Percentiles rank a stretch among this genome's conserved stretches.
phyloP scores from a whole-genome alignment of 1,140 invertebrate species.

The Danaus melanippus region DNA sequence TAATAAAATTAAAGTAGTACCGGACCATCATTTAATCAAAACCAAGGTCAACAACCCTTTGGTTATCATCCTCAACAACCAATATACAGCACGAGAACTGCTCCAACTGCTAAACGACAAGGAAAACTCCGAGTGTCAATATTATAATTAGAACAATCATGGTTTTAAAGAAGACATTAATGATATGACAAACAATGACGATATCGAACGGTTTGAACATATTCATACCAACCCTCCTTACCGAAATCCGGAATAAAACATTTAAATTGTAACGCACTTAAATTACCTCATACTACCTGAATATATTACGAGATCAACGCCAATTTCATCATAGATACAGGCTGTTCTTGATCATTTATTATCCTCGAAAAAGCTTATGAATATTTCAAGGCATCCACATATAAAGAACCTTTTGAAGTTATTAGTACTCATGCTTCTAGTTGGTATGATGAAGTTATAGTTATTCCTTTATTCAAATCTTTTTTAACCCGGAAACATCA shows the following conservation, averaged over 20 bases:
- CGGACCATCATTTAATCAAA: slow-evolving; percentile 7
- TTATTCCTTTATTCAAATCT: slow-evolving; percentile 17
- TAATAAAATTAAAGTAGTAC: too few relatives aligned
- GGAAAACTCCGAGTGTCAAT: background rate
- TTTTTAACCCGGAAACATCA: slow-evolving; percentile 7
- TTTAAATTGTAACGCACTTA: slow-evolving; percentile 9
- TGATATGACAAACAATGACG: slow-evolving; percentile 2
- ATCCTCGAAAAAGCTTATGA: slow-evolving; percentile 19
- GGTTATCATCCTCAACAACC: slow-evolving; percentile 1
- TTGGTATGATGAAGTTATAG: slow-evolving; percentile 19
- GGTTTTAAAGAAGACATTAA: slow-evolving; percentile 1
- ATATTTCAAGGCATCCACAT: slow-evolving; percentile 16
- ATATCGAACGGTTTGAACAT: slow-evolving; percentile 3
- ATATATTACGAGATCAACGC: too few relatives aligned
- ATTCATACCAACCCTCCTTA: background rate
- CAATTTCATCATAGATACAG: slow-evolving; percentile 35
- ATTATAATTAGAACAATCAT: background rate
- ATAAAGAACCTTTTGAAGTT: background rate
- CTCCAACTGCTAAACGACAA: too few relatives aligned
- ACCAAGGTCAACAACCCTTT: slow-evolving; percentile 1
- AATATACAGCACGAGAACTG: too few relatives aligned
- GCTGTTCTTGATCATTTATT: slow-evolving; percentile 27
- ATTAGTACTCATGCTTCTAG: slow-evolving; percentile 24
- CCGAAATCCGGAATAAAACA: slow-evolving; percentile 2
- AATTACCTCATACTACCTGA: slow-evolving; percentile 22